Conservation (phyloP, 2,888 invertebrate genomes). For the Atrina japonica region DNA sequence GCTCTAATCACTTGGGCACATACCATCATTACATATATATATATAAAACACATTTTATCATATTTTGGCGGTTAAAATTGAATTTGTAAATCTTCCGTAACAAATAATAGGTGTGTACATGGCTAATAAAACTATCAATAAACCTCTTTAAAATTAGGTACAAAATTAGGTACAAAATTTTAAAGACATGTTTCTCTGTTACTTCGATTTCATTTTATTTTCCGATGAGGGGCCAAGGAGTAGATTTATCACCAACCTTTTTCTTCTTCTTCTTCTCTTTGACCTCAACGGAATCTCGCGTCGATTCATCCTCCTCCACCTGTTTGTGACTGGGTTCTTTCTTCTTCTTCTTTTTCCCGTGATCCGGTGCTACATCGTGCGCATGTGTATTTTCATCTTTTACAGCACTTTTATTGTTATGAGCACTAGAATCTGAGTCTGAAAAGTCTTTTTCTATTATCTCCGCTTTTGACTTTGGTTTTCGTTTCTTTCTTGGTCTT, state of each 20-base stretch:
- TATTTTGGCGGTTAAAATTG: too few relatives aligned
- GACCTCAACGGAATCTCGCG: slow-evolving; percentile 32
- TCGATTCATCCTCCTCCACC: slow-evolving; percentile 59
- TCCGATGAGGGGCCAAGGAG: too few relatives aligned
- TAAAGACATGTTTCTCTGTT: too few relatives aligned
- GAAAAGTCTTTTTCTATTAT: slow-evolving; percentile 69
- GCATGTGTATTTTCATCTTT: slow-evolving; percentile 45
- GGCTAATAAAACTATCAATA: too few relatives aligned
- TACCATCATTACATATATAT: neutral
- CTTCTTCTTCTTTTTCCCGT: slow-evolving; percentile 80
- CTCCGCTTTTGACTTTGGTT: slow-evolving; percentile 68
- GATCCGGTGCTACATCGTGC: slow-evolving; percentile 54
- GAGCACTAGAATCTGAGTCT: slow-evolving; percentile 62
- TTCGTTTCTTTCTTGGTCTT: slow-evolving; percentile 53
- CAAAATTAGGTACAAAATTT: too few relatives aligned
- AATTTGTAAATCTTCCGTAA: too few relatives aligned
- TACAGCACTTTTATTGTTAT: slow-evolving; percentile 48
- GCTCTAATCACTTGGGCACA: too few relatives aligned
- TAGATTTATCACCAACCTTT: too few relatives aligned
- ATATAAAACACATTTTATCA: neutral
- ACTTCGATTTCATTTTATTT: too few relatives aligned
- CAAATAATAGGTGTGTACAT: too few relatives aligned
- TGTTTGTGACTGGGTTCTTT: slow-evolving; percentile 66
- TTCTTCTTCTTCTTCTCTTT: slow-evolving; percentile 60
- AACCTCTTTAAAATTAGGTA: too few relatives aligned